phyloP scores from a whole-genome alignment of 2,113 vertebrate genomes.

The Pangasianodon gigas region DNA sequence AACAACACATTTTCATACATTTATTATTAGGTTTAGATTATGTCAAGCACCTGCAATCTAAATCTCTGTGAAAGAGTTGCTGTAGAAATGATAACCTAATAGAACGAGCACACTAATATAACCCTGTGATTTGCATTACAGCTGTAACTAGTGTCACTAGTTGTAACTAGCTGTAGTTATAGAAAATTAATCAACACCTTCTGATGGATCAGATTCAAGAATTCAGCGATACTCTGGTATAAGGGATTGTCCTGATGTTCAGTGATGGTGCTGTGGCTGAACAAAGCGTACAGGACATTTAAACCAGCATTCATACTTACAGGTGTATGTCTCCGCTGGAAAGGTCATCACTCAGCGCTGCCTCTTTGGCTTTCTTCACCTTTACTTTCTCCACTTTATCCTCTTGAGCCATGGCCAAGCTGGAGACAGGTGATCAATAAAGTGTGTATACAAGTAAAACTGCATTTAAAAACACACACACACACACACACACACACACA shows the following conservation, averaged over 20 bases:
- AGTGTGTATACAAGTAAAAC: not conserved
- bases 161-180: not conserved
- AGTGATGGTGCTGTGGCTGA: not conserved
- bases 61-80: not conserved
- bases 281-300: not conserved
- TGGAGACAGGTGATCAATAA: not conserved
- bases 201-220: not conserved
- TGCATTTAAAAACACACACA: not conserved
- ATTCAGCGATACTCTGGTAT: too few species aligned
- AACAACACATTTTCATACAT: not conserved
- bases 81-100: not conserved
- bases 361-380: slow-evolving; percentile 64
- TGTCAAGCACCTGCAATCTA: not conserved
- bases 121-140: not conserved
- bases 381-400: slow-evolving; percentile 62
- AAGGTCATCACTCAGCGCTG: slow-evolving; percentile 56
- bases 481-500: not conserved
- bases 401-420: slow-evolving; percentile 60
- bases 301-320: slow-evolving; percentile 23
- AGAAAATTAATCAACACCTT: not conserved
- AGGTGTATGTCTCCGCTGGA: slow-evolving; percentile 54
- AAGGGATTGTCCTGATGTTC: too few species aligned
- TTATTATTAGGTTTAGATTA: not conserved
- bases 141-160: not conserved
- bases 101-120: not conserved